Evolutionary conservation across 2,888 invertebrate genomes (phyloP), one percentile per base, ranked within the genome.

Genomic region (Oeneis ivallda): DNA sequence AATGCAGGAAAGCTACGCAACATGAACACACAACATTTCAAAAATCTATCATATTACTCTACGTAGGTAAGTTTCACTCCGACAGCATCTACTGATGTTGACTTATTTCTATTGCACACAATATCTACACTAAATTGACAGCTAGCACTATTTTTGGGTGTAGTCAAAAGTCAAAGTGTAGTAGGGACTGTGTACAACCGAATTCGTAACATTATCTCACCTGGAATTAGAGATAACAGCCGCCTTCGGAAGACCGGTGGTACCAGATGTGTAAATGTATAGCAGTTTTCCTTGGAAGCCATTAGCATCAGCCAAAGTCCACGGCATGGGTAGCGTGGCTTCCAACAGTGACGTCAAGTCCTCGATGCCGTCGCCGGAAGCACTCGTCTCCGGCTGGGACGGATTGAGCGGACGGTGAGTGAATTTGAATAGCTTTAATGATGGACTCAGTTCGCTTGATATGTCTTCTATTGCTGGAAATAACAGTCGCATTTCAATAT

Each of bases 191-290:
- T 26, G 5, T 4, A 26, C 26, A 26, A 26, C 26, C 5, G 26
- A 26, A 26, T 26, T 26, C 26, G 5, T 17, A n/a, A 37, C 53
- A 13, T 5, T 39, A 26, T 10, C 57, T 77, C 81, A 98, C 97
- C 98, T 95, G 54, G 97, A 96, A 85, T 98, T 97, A 15, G 96
- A 97, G 75, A 99, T 98, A 59, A 99, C 97, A 19, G 99, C 99
- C 45, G 99, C 99, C 85, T 99, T 99, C 0, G 99, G 99, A 68
- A 99, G 87, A 9, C 99, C 99, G 1, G 99, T 99, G 0, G 99
- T 99, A 11, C 99, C 99, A 47, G 98, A 99, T 0, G 99, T 99
- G 87, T 98, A 99, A 79, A 99, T 98, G 82, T 98, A 99, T 63
- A 99, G 93, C 19, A 99, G 90, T 79, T 95, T 95, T 76, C 97